Base-by-base conservation (phyloP, 1,140 invertebrate genomes). In the Euura lappo region DNA sequence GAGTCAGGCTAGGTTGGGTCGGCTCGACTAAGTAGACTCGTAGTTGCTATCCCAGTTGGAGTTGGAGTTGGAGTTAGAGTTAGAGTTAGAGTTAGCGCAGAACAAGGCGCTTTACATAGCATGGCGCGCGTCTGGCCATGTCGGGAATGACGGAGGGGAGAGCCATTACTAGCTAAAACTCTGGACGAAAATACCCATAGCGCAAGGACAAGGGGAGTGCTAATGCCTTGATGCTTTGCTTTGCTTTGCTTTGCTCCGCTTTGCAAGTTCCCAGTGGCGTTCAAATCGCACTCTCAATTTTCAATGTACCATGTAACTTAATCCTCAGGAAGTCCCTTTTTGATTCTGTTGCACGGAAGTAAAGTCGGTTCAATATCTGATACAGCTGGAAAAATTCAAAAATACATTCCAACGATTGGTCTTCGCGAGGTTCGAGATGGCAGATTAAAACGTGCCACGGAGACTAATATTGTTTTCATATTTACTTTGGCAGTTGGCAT, bases 181-280 rank as follows among this genome's bases (percentile, higher is more conserved):
- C 79, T 79, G 82, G 83, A 85, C 84, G 73, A 76, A 86, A 86
- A 86, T 85, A 86, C 84, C 84, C 80, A 13, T 81, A 83, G 82
- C 81, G 80, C 84, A 84, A 85, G 84, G 84, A 83, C 84, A 46
- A 51, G 84, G 79, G 73, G 51, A 60, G 51, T 60, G 51, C 51
- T 60, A 60, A 60, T 60, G 51, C 51, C 51, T 60, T 60, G 51
- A 60, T 60, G 51, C 51, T 60, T 60, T 60, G 51, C 47, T 51
- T 51, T 51, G 47, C 51, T 60, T n/a, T n/a, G 51, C 51, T 60
- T 60, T 60, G 51, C 28, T 28, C 28, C 28, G 51, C 51, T 60
- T 60, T 60, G 51, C 51, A 60, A n/a, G 10, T 6, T 60, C 8
- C 51, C 51, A 60, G 51, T n/a, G 51, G 8, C 51, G 51, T 60